Percentiles rank a stretch among this genome's conserved stretches.
These are phyloP conservation scores for Grallaria varia DNA, from an alignment of 2,113 vertebrate genomes.

Conservation along the genomic window DNA sequence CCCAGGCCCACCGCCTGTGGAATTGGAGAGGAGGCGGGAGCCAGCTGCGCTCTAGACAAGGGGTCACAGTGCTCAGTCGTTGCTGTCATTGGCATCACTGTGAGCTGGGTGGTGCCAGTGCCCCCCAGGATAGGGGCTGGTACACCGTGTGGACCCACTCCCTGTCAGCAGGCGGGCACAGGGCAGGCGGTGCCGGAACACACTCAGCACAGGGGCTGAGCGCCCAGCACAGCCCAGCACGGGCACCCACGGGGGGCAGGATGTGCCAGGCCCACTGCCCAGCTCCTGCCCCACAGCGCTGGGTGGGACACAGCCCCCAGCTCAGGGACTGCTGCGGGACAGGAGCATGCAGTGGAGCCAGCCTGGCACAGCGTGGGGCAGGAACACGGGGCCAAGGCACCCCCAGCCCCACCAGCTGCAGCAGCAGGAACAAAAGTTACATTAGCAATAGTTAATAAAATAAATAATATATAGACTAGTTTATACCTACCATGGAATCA, in stretches of 20 bases:
- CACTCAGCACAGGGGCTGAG: not conserved
- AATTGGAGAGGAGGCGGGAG: not conserved
- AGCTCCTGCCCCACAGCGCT: not conserved
- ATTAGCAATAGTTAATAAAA: not conserved
- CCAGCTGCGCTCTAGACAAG: fast-evolving
- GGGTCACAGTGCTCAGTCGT: not conserved
- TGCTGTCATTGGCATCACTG: not conserved
- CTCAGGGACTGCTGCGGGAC: not conserved
- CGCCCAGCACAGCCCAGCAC: too few relatives aligned
- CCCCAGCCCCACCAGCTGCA: not conserved
- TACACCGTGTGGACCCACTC: too few relatives aligned
- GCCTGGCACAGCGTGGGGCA: fast-evolving
- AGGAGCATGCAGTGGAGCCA: not conserved
- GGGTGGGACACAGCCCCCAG: not conserved
- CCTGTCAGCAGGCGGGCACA: not conserved
- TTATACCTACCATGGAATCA: not conserved
- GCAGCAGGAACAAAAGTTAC: not conserved
- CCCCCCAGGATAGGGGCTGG: not conserved
- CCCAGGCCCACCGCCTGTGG: not conserved
- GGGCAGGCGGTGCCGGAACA: not conserved
- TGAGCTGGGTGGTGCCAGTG: fast-evolving
- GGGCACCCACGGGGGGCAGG: fast-evolving
- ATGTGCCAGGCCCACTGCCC: not conserved
- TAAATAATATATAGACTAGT: not conserved
- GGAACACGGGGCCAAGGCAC: not conserved